These are phyloP conservation scores for Atta cephalotes DNA, from an alignment of 1,140 invertebrate species.

Conservation along the genomic window DNA sequence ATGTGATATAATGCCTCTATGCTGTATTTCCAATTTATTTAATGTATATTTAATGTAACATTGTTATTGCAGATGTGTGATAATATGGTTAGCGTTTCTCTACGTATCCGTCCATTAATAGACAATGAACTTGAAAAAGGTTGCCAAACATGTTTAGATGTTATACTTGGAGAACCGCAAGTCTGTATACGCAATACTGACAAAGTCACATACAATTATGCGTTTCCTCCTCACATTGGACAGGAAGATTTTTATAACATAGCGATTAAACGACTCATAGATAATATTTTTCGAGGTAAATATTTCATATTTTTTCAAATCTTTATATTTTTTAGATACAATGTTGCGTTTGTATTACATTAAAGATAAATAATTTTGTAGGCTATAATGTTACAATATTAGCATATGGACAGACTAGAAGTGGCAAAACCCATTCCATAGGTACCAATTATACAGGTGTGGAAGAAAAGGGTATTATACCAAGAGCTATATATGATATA, in stretches of 20 bases:
- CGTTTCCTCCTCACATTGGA: slow-evolving; percentile 90
- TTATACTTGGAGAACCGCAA: slow-evolving; percentile 88
- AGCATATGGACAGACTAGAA: slow-evolving; percentile 97
- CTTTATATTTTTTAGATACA: neutral
- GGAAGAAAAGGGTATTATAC: slow-evolving; percentile 93
- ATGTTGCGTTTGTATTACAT: neutral
- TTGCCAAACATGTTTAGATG: slow-evolving; percentile 89
- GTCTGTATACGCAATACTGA: slow-evolving; percentile 91
- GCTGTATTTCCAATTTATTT: neutral
- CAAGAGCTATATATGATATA: slow-evolving; percentile 93
- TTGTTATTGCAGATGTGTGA: slow-evolving; percentile 79
- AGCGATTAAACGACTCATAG: slow-evolving; percentile 91
- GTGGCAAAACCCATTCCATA: slow-evolving; percentile 97
- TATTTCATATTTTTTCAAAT: neutral
- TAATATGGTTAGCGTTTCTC: slow-evolving; percentile 90
- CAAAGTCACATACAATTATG: slow-evolving; percentile 94
- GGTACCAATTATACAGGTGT: slow-evolving; percentile 92
- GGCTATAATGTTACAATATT: slow-evolving; percentile 97
- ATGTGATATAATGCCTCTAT: neutral
- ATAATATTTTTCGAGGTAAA: slow-evolving; percentile 93
- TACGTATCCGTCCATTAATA: slow-evolving; percentile 93
- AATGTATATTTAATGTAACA: neutral
- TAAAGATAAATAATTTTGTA: slow-evolving; percentile 74
- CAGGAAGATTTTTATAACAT: slow-evolving; percentile 93
- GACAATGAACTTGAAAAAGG: slow-evolving; percentile 90